These are phyloP conservation scores for Mesoligia furuncula DNA, from an alignment of 2,888 invertebrate genomes.

Conservation along the genomic window DNA sequence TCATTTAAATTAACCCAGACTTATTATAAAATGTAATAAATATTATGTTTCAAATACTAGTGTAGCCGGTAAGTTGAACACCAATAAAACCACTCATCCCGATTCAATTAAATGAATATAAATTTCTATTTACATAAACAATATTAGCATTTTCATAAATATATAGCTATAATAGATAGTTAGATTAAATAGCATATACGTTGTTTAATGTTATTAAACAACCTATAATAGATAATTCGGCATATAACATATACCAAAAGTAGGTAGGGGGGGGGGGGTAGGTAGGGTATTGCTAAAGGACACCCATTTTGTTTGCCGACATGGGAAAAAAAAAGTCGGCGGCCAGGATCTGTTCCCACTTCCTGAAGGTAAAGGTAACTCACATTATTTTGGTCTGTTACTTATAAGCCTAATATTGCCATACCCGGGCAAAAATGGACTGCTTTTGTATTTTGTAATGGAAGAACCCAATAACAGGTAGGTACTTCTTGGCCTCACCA, in stretches of 20 bases:
- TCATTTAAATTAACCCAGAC: neutral
- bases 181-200: too few species aligned
- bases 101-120: constrained; percentile 3
- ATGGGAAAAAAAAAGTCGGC: too few species aligned
- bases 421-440: neutral
- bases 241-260: neutral
- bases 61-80: neutral
- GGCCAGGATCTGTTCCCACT: neutral
- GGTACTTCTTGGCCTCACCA: too few species aligned
- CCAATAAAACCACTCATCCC: neutral
- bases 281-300: too few species aligned
- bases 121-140: neutral
- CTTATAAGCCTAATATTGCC: neutral
- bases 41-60: neutral
- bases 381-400: neutral
- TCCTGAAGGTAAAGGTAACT: neutral
- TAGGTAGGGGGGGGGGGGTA: too few species aligned
- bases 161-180: too few species aligned
- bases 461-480: neutral
- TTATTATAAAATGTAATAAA: constrained; percentile 5
- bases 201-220: neutral
- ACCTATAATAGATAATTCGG: neutral
- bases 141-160: neutral
- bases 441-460: neutral
- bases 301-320: too few species aligned